A percentile compares a stretch with the other conserved stretches of the same genome.
phyloP scores from a whole-genome alignment of 2,113 vertebrate genomes.

The Buteo buteo region DNA sequence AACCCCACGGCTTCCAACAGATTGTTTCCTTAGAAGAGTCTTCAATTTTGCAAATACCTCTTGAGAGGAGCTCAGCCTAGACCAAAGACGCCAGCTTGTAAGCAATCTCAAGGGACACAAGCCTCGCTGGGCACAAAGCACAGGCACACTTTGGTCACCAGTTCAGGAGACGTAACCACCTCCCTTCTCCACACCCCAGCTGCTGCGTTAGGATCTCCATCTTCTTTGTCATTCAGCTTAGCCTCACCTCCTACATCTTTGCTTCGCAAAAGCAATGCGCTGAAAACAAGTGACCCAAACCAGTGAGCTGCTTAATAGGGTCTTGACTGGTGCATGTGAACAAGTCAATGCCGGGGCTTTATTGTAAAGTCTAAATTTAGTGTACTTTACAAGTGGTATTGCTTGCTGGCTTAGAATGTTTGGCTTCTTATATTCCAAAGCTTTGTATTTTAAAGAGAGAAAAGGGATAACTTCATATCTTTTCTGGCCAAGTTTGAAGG shows the following conservation, averaged over 20 bases:
- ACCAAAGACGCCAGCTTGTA: background rate
- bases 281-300: background rate
- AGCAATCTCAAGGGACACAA: background rate
- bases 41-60: background rate
- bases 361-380: background rate
- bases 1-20: background rate
- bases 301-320: background rate
- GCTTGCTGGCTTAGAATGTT: background rate
- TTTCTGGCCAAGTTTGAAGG: background rate
- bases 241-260: background rate
- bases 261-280: background rate
- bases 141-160: background rate
- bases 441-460: background rate
- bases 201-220: background rate
- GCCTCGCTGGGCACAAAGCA: background rate
- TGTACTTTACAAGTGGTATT: background rate
- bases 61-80: background rate
- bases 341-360: background rate
- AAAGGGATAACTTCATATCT: background rate
- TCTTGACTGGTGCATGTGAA: background rate
- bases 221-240: background rate
- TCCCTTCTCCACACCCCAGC: background rate
- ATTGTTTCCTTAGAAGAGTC: background rate
- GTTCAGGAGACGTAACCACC: background rate
- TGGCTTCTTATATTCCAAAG: background rate